phyloP scores from a whole-genome alignment of 2,797 vertebrate genomes.

The Protonibea diacanthus region DNA sequence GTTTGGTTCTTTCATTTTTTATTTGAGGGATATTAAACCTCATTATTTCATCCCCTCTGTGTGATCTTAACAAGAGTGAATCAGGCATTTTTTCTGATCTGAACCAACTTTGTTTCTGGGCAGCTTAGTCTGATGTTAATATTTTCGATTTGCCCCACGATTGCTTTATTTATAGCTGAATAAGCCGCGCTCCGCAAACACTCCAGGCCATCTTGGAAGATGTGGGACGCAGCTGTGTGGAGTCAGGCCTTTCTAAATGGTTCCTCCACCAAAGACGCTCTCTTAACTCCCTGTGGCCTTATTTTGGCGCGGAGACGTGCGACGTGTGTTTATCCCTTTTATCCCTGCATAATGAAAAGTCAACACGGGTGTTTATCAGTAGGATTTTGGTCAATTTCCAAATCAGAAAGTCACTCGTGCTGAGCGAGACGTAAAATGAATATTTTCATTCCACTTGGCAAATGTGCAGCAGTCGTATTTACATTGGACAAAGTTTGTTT shows the following conservation, averaged over 20 bases:
- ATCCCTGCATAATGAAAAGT: slow-evolving; percentile 51
- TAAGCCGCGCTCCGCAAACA: slow-evolving; percentile 48
- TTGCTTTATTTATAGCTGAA: slow-evolving; percentile 61
- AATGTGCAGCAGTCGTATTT: slow-evolving; percentile 1
- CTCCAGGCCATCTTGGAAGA: slow-evolving; percentile 65
- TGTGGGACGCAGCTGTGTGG: slow-evolving; percentile 76
- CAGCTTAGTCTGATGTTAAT: slow-evolving; percentile 26
- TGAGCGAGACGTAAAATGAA: slow-evolving; percentile 26
- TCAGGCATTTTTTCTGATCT: slow-evolving; percentile 5
- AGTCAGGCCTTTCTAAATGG: slow-evolving; percentile 67
- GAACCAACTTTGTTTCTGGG: slow-evolving; percentile 30
- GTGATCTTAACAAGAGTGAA: neutral
- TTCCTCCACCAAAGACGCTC: slow-evolving; percentile 33
- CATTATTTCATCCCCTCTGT: slow-evolving; percentile 2
- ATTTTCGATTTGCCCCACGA: slow-evolving; percentile 20
- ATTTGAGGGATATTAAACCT: slow-evolving; percentile 22
- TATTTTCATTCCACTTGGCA: slow-evolving; percentile 14
- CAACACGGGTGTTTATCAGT: slow-evolving; percentile 43
- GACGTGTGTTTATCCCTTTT: slow-evolving; percentile 44
- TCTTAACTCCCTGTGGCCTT: slow-evolving; percentile 35
- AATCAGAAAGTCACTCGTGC: slow-evolving; percentile 20
- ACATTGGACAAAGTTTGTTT: neutral
- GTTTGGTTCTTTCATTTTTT: slow-evolving; percentile 28
- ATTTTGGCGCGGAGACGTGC: slow-evolving; percentile 33
- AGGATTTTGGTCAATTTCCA: slow-evolving; percentile 44